Base-by-base conservation (phyloP, 2,888 invertebrate species). In the Chrysolina oricalcia region DNA sequence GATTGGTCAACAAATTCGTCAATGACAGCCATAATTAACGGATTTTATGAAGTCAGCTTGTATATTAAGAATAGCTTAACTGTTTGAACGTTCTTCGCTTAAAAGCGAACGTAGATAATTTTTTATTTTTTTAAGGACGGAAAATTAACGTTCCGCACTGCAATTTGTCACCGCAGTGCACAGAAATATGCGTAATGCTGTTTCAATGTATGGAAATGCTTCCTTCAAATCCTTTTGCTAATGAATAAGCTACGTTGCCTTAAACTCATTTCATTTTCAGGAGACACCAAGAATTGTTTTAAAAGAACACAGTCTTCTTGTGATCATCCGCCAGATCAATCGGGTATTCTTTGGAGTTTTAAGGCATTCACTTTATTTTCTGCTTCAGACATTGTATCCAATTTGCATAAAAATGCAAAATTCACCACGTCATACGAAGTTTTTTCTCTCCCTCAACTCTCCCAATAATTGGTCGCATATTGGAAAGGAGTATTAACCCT, bases 161-260 rank as follows among this genome's bases (percentile, higher is more conserved):
- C n/a, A n/a, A n/a, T n/a, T n/a, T n/a, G n/a, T n/a, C n/a, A n/a
- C n/a, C n/a, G n/a, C n/a, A n/a, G n/a, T n/a, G n/a, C n/a, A n/a
- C n/a, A n/a, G n/a, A n/a, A n/a, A n/a, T n/a, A n/a, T n/a, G n/a
- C n/a, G n/a, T n/a, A n/a, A n/a, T n/a, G n/a, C n/a, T n/a, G n/a
- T n/a, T n/a, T n/a, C n/a, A n/a, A n/a, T 48, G n/a, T 48, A 48
- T 48, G 48, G n/a, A 48, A 48, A 48, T 48, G 48, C 48, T 48
- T 48, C 48, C 15, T 10, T 48, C 48, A 48, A 48, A 48, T 48
- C 48, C 48, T n/a, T n/a, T 48, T 48, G 48, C 48, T 48, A 48
- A 48, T 48, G 13, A 48, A 48, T 48, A 15, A n/a, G 48, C n/a
- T 48, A 48, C 4, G 48, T 48, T 48, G 48, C 15, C 48, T 48